Evolutionary conservation across 2,888 invertebrate species (phyloP).

Genomic region (Pimpla rufipes): DNA sequence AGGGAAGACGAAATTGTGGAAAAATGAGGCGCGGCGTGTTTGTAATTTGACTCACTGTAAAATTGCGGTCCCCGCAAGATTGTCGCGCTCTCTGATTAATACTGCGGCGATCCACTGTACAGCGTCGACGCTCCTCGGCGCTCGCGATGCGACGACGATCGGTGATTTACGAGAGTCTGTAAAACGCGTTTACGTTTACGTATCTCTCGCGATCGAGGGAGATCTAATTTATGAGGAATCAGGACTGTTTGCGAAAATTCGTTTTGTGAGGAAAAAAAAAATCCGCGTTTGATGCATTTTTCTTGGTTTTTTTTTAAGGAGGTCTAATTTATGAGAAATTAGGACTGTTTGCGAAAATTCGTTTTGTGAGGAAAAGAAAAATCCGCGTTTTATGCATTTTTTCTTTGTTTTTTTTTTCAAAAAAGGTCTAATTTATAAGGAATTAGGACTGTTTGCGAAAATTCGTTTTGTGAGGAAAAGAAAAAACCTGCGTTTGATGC

Average conservation of each 20-base stretch:
- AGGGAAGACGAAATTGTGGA: slow-evolving; percentile 3
- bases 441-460: no score
- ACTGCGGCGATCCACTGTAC: slow-evolving; percentile 75
- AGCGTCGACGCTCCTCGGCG: slow-evolving; percentile 68
- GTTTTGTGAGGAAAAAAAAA: slow-evolving; percentile 29
- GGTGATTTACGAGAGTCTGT: slow-evolving; percentile 65
- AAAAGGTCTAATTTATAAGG: slow-evolving; percentile 63
- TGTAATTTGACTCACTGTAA: background rate
- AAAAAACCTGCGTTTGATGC: slow-evolving; percentile 12
- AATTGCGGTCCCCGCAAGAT: background rate
- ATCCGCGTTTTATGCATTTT: slow-evolving; percentile 25
- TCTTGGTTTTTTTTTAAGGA: slow-evolving; percentile 34
- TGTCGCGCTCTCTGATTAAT: slow-evolving; percentile 34
- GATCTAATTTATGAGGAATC: slow-evolving; percentile 63
- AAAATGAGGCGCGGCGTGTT: background rate
- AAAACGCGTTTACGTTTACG: slow-evolving; percentile 48
- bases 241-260: no score
- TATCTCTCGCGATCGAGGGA: slow-evolving; percentile 70
- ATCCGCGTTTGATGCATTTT: slow-evolving; percentile 26
- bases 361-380: slow-evolving; percentile 27
- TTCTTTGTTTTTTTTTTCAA: no score
- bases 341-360: no score
- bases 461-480: slow-evolving; percentile 32
- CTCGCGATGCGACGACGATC: slow-evolving; percentile 64
- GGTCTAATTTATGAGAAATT: slow-evolving; percentile 63